Percentiles rank a stretch among this genome's conserved stretches.
These are phyloP conservation scores for Margarornis squamiger DNA, from an alignment of 2,797 vertebrate species.

Conservation along the genomic window DNA sequence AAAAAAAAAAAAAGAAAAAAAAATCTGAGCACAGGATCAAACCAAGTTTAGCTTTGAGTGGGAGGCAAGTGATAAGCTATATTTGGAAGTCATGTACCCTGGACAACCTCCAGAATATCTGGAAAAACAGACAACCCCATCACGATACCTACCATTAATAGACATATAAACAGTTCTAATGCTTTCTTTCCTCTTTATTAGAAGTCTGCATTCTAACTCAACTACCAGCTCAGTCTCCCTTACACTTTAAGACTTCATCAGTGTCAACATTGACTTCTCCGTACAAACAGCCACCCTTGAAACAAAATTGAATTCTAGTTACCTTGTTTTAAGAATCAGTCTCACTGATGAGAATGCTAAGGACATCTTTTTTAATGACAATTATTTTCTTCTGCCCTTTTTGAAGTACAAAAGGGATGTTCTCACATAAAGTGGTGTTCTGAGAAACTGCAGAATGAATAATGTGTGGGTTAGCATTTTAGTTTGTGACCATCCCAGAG, in stretches of 20 bases:
- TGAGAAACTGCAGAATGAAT: neutral
- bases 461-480: neutral
- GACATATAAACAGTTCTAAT: neutral
- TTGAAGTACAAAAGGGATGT: neutral
- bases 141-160: neutral
- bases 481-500: neutral
- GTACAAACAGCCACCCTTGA: neutral
- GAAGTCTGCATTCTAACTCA: neutral
- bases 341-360: neutral
- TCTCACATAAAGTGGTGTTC: neutral
- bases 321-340: neutral
- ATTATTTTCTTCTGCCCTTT: neutral
- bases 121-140: neutral
- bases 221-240: neutral
- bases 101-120: neutral
- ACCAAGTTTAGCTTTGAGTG: neutral
- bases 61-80: neutral
- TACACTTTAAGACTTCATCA: neutral
- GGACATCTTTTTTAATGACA: neutral
- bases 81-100: neutral
- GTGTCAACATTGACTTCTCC: neutral
- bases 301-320: neutral
- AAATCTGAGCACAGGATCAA: neutral
- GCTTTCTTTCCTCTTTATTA: neutral
- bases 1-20: neutral